phyloP scores from a whole-genome alignment of 2,888 invertebrate genomes.

The Seira ritae region DNA sequence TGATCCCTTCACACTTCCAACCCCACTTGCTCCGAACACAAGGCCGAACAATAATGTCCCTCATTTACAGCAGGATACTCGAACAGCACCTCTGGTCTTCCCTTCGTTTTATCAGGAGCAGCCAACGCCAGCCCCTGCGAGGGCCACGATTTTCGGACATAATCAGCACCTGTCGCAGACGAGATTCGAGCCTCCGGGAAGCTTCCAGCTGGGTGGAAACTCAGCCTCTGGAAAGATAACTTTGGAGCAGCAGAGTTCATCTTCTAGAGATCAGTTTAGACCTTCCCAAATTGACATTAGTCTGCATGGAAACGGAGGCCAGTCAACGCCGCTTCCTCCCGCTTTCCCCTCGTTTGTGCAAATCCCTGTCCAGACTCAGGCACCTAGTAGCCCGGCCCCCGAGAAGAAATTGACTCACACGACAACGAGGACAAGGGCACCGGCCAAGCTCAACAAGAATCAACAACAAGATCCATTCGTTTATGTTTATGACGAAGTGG shows the following conservation, averaged over 20 bases:
- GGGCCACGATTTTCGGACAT: conserved; percentile 71
- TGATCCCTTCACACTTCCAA: conserved; percentile 59
- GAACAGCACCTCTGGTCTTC: conserved; percentile 68
- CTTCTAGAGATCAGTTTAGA: conserved; percentile 60
- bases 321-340: conserved; percentile 8
- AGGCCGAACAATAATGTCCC: background rate
- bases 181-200: conserved; percentile 57
- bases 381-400: conserved; percentile 13
- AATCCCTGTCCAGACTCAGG: background rate
- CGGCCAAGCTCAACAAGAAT: conserved; percentile 26
- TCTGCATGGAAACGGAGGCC: conserved; percentile 31
- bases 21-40: conserved; percentile 41
- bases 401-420: conserved; percentile 29
- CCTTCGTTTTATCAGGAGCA: conserved; percentile 69
- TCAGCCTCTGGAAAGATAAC: conserved; percentile 50
- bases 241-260: conserved; percentile 44
- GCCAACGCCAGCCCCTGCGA: conserved; percentile 42
- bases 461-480: conserved; percentile 66
- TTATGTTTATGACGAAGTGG: conserved; percentile 73
- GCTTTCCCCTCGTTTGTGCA: background rate
- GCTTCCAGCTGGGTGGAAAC: conserved; percentile 49
- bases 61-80: conserved; percentile 37
- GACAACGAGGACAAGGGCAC: conserved; percentile 16
- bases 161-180: conserved; percentile 68
- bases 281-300: conserved; percentile 70